phyloP scores from a whole-genome alignment of 2,888 invertebrate species.

The Euzophera pinguis region DNA sequence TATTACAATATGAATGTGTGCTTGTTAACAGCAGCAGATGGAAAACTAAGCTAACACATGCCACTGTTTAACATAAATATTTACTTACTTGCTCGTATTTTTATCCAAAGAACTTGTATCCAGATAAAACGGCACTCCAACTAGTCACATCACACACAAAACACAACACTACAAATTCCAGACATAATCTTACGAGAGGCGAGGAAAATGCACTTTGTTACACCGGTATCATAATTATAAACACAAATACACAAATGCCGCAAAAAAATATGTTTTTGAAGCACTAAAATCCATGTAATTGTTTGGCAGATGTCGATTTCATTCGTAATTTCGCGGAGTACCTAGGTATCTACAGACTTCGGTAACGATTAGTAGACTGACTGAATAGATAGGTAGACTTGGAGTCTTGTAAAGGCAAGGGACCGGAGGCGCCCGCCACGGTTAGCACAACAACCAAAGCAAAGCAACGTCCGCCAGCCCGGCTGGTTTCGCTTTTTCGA shows the following conservation, averaged over 20 bases:
- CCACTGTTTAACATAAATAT: slow-evolving; percentile 52
- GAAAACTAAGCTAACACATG: slow-evolving; percentile 17
- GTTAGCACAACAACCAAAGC: slow-evolving; percentile 28
- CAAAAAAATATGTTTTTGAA: slow-evolving; percentile 24
- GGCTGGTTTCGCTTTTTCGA: slow-evolving; percentile 1
- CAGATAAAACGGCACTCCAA: slow-evolving; percentile 45
- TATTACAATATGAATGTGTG: too few relatives aligned
- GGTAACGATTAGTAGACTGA: slow-evolving; percentile 60
- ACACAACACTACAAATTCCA: slow-evolving; percentile 62
- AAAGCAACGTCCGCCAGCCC: slow-evolving; percentile 39
- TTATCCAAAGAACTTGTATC: slow-evolving; percentile 61
- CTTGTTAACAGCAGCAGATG: background rate
- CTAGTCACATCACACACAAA: slow-evolving; percentile 52
- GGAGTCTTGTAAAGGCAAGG: background rate
- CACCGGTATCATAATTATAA: slow-evolving; percentile 38
- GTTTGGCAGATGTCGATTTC: slow-evolving; percentile 65
- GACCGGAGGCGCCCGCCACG: background rate
- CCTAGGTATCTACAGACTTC: slow-evolving; percentile 49
- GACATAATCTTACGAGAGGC: slow-evolving; percentile 51
- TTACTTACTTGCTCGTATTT: slow-evolving; percentile 71
- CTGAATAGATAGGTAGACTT: slow-evolving; percentile 19
- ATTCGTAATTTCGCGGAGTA: slow-evolving; percentile 43
- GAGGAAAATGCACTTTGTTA: slow-evolving; percentile 44
- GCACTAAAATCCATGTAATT: slow-evolving; percentile 45
- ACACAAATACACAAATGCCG: slow-evolving; percentile 44